These are phyloP conservation scores for Prionailurus bengalensis DNA, from an alignment of 2,113 vertebrate species.

Conservation along the genomic window DNA sequence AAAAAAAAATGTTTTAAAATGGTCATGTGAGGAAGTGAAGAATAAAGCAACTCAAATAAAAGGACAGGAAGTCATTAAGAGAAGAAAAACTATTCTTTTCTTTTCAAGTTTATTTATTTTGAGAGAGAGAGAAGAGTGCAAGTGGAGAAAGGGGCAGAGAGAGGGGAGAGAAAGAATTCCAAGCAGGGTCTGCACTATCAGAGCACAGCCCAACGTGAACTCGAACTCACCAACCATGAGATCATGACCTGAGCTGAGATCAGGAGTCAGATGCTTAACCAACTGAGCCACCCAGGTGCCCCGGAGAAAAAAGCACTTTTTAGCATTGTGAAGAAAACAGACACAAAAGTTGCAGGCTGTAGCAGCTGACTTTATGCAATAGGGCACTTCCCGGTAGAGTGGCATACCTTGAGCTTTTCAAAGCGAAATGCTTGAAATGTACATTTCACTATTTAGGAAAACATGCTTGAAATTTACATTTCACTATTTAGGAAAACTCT, in stretches of 20 bases:
- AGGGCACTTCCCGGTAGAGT: neutral
- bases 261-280: too few relatives aligned
- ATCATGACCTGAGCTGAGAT: too few relatives aligned
- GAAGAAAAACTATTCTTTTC: neutral
- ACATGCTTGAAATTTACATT: constrained; percentile 25
- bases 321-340: neutral
- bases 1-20: constrained; percentile 20
- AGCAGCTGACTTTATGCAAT: neutral
- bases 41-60: constrained; percentile 62
- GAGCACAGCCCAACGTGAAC: too few relatives aligned
- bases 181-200: too few relatives aligned
- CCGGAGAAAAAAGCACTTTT: neutral
- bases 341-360: neutral
- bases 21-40: neutral
- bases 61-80: constrained; percentile 37
- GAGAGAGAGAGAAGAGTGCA: too few relatives aligned
- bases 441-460: neutral
- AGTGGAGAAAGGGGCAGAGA: too few relatives aligned
- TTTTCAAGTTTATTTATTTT: too few relatives aligned
- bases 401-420: neutral
- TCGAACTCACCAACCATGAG: too few relatives aligned
- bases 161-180: too few relatives aligned
- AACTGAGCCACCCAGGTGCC: too few relatives aligned
- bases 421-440: constrained; percentile 27
- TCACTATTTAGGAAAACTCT: neutral